Conservation (phyloP, 1,140 invertebrate genomes). For the Whitmania pigra region DNA sequence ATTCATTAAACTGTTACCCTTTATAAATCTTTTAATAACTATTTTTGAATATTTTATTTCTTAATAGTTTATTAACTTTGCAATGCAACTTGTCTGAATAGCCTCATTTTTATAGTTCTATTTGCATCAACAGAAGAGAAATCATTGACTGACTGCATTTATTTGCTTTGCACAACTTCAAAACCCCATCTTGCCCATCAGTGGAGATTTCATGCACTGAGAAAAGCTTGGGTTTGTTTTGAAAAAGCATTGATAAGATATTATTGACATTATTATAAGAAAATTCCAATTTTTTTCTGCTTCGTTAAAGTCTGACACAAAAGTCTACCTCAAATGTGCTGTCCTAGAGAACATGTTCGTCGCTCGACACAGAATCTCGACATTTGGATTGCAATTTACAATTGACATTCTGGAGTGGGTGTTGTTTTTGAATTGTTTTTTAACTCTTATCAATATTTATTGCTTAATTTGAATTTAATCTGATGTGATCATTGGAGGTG, state of each 20-base stretch:
- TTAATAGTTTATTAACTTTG: too few relatives aligned
- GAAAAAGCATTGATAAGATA: background rate
- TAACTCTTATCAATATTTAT: too few relatives aligned
- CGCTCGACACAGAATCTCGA: background rate
- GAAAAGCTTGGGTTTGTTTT: constrained; percentile 6
- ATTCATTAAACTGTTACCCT: too few relatives aligned
- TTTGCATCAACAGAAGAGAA: background rate
- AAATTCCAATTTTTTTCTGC: too few relatives aligned
- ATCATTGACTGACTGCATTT: background rate
- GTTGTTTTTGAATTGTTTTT: too few relatives aligned
- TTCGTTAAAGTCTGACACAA: background rate
- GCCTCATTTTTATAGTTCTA: too few relatives aligned
- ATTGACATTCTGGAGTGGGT: too few relatives aligned
- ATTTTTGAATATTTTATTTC: too few relatives aligned
- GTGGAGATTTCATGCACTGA: constrained; percentile 6
- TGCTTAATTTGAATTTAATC: background rate
- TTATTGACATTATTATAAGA: too few relatives aligned
- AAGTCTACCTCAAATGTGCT: background rate
- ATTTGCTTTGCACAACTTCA: background rate
- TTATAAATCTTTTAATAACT: too few relatives aligned
- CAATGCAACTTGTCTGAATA: too few relatives aligned
- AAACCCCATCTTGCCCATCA: constrained; percentile 4
- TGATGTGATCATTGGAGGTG: too few relatives aligned
- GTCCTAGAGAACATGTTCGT: background rate
- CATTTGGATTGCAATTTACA: background rate